Percentiles rank a stretch among this genome's conserved stretches.
These are phyloP conservation scores for Drosophila athabasca DNA, from an alignment of 1,140 invertebrate species.

Conservation along the genomic window DNA sequence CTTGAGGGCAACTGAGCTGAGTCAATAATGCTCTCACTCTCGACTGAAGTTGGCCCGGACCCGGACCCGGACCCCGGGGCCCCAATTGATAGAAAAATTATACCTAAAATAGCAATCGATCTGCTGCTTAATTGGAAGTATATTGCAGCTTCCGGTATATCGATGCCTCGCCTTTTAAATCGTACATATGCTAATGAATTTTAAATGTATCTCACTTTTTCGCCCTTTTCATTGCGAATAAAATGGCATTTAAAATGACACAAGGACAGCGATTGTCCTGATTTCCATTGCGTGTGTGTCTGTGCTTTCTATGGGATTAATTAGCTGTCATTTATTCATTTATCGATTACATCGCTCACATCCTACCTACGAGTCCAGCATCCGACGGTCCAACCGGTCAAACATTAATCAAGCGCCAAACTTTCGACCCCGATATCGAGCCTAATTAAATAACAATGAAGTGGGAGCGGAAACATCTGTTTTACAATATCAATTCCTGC, in stretches of 20 bases:
- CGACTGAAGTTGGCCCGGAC: slow-evolving; percentile 7
- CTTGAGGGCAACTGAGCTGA: slow-evolving; percentile 24
- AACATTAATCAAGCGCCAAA: slow-evolving; percentile 70
- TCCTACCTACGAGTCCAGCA: slow-evolving; percentile 18
- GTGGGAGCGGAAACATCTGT: slow-evolving; percentile 58
- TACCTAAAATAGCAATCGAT: slow-evolving; percentile 34
- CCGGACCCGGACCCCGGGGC: background rate
- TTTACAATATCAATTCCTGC: slow-evolving; percentile 58
- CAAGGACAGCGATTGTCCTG: slow-evolving; percentile 52
- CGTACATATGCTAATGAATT: slow-evolving; percentile 60
- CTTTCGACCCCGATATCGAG: slow-evolving; percentile 17
- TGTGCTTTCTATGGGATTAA: slow-evolving; percentile 46
- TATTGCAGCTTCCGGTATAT: slow-evolving; percentile 19
- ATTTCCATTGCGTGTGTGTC: slow-evolving; percentile 8
- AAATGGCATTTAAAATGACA: slow-evolving; percentile 67
- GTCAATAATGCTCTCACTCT: slow-evolving; percentile 28
- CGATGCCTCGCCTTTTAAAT: slow-evolving; percentile 45
- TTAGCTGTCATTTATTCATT: slow-evolving; percentile 78
- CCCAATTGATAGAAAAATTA: background rate
- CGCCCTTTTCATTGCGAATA: slow-evolving; percentile 36
- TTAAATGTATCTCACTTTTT: slow-evolving; percentile 63
- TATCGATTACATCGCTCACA: slow-evolving; percentile 59
- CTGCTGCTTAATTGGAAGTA: slow-evolving; percentile 23
- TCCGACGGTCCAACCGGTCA: slow-evolving; percentile 13
- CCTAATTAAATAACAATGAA: slow-evolving; percentile 74